These are phyloP conservation scores for Nineta flava DNA, from an alignment of 2,888 invertebrate species.

Conservation along the genomic window DNA sequence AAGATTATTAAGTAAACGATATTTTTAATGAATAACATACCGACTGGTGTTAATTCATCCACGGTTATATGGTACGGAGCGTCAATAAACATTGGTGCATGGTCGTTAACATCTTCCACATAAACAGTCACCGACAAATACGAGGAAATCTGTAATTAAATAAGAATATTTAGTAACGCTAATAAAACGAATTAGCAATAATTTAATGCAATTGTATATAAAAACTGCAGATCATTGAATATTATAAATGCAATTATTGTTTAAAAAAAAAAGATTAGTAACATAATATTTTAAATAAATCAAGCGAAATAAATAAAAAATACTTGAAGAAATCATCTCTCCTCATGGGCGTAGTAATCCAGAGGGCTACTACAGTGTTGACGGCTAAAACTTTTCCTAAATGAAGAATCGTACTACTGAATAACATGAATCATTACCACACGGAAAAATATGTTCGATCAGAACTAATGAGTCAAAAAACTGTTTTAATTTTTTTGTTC, in stretches of 20 bases:
- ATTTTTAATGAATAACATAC: constrained; percentile 26
- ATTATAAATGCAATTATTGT: background rate
- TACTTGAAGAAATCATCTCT: no score
- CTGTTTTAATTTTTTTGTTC: no score
- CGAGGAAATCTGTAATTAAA: constrained; percentile 50
- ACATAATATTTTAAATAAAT: background rate
- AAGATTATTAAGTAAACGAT: no score
- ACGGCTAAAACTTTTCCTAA: no score
- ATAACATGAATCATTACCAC: no score
- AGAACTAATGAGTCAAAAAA: no score
- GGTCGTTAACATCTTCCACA: constrained; percentile 78
- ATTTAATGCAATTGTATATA: background rate
- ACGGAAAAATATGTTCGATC: no score
- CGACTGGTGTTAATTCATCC: constrained; percentile 64
- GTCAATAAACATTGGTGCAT: constrained; percentile 59
- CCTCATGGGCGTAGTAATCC: no score
- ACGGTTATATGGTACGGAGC: constrained; percentile 66
- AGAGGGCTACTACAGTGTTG: no score
- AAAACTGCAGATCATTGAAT: background rate
- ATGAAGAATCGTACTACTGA: no score
- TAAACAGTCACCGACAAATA: constrained; percentile 75
- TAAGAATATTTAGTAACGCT: background rate
- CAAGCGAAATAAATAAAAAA: no score
- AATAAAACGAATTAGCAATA: background rate
- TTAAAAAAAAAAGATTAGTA: background rate